A percentile compares a stretch with the other conserved stretches of the same genome.
Conservation (phyloP, 2,113 vertebrate species). For the Laticauda colubrina region DNA sequence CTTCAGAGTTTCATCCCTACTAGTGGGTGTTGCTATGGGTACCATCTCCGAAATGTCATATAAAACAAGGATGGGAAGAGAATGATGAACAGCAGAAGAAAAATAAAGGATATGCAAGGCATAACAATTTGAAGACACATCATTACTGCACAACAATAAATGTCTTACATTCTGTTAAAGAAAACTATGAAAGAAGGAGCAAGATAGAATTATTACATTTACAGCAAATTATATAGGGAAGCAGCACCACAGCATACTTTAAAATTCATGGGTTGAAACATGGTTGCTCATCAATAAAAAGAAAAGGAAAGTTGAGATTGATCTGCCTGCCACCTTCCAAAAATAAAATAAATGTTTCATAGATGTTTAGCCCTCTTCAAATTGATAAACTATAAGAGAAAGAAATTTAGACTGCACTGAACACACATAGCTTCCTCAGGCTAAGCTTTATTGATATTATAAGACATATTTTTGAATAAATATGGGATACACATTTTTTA, state of each 20-base stretch:
- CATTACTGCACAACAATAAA: slow-evolving; percentile 37
- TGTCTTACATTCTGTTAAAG: slow-evolving; percentile 23
- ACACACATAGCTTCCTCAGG: neutral
- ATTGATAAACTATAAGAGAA: slow-evolving; percentile 24
- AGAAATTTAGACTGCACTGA: neutral
- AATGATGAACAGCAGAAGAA: slow-evolving; percentile 59
- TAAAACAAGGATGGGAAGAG: slow-evolving; percentile 45
- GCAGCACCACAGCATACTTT: slow-evolving; percentile 23
- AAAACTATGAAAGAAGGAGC: slow-evolving; percentile 39
- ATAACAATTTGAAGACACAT: slow-evolving; percentile 61
- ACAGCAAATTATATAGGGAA: slow-evolving; percentile 55
- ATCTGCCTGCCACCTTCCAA: slow-evolving; percentile 10
- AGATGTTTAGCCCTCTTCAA: slow-evolving; percentile 31
- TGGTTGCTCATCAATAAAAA: slow-evolving; percentile 22
- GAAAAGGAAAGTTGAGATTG: neutral
- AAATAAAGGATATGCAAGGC: slow-evolving; percentile 45
- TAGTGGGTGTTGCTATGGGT: slow-evolving; percentile 74
- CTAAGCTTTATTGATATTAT: neutral
- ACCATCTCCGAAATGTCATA: slow-evolving; percentile 71
- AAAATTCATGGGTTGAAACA: neutral
- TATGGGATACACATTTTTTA: neutral
- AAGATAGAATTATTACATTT: slow-evolving; percentile 45
- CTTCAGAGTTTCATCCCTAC: slow-evolving; percentile 51
- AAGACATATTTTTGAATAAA: neutral
- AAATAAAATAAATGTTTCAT: slow-evolving; percentile 2